Evolutionary conservation across 2,888 invertebrate genomes (phyloP).

Genomic region (Caenorhabditis plicata): DNA sequence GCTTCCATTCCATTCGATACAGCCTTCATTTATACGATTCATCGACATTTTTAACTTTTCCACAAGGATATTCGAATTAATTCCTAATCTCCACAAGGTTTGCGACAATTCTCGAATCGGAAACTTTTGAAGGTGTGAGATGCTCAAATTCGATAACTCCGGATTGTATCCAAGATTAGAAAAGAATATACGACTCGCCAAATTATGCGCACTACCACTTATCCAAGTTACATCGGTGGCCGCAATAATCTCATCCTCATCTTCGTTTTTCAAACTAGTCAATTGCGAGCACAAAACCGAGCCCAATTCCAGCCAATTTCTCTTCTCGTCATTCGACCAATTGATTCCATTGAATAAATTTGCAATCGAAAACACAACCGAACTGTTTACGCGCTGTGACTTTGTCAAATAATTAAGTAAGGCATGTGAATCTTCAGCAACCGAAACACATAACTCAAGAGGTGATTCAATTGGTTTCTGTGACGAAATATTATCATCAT

Average conservation of each 20-base stretch:
- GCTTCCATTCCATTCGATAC: slow-evolving; percentile 2
- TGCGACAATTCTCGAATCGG: slow-evolving; percentile 23
- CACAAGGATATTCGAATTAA: slow-evolving; percentile 18
- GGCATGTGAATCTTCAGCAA: slow-evolving; percentile 14
- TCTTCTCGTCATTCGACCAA: slow-evolving; percentile 15
- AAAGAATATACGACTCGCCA: slow-evolving; percentile 31
- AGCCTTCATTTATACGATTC: neutral
- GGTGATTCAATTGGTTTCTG: slow-evolving; percentile 7
- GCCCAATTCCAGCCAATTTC: slow-evolving; percentile 17
- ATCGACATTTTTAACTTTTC: slow-evolving; percentile 28
- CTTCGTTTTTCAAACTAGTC: slow-evolving; percentile 4
- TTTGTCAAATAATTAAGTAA: slow-evolving; percentile 14
- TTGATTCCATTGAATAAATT: slow-evolving; percentile 16
- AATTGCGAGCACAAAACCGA: slow-evolving; percentile 6
- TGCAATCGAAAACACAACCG: slow-evolving; percentile 11
- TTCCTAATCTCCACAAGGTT: slow-evolving; percentile 40
- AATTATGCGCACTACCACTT: slow-evolving; percentile 25
- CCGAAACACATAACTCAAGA: slow-evolving; percentile 9
- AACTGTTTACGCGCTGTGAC: neutral
- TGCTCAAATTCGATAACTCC: slow-evolving; percentile 24
- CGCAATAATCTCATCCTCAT: slow-evolving; percentile 12
- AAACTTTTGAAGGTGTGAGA: slow-evolving; percentile 38
- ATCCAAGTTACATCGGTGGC: slow-evolving; percentile 13
- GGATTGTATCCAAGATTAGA: slow-evolving; percentile 33
- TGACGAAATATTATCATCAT: slow-evolving; percentile 6